phyloP scores from a whole-genome alignment of 2,797 vertebrate genomes.

The Micrastur ruficollis region DNA sequence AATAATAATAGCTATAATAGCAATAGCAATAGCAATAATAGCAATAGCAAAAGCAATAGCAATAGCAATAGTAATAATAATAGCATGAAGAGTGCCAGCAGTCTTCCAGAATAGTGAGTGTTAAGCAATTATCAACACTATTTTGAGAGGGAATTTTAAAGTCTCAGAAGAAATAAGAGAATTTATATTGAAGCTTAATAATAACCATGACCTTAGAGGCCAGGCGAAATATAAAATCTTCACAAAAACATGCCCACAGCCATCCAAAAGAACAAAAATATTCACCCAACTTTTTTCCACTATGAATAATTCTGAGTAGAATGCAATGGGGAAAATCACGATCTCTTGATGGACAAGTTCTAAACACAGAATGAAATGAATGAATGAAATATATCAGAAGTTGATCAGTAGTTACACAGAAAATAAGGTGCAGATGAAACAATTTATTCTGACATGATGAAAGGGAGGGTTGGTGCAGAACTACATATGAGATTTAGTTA shows the following conservation, averaged over 20 bases:
- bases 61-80: too few relatives aligned
- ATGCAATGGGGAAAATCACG: neutral
- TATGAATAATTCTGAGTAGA: neutral
- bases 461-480: neutral
- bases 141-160: neutral
- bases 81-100: neutral
- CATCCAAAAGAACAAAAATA: neutral
- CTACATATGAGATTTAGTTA: neutral
- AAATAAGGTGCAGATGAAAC: neutral
- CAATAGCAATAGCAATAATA: fast-evolving
- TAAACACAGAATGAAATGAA: neutral
- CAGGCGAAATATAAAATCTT: neutral
- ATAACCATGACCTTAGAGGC: neutral
- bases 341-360: neutral
- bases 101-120: neutral
- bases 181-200: neutral
- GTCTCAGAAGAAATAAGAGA: neutral
- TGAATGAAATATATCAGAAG: neutral
- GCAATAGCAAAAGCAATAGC: too few relatives aligned
- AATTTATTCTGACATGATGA: neutral
- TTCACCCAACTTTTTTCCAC: fast-evolving
- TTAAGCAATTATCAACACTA: neutral
- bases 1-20: neutral
- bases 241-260: fast-evolving
- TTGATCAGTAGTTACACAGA: neutral